Percentiles rank a stretch among this genome's conserved stretches.
Conservation (phyloP, 2,113 vertebrate species). For the Actenoides lindsayi region DNA sequence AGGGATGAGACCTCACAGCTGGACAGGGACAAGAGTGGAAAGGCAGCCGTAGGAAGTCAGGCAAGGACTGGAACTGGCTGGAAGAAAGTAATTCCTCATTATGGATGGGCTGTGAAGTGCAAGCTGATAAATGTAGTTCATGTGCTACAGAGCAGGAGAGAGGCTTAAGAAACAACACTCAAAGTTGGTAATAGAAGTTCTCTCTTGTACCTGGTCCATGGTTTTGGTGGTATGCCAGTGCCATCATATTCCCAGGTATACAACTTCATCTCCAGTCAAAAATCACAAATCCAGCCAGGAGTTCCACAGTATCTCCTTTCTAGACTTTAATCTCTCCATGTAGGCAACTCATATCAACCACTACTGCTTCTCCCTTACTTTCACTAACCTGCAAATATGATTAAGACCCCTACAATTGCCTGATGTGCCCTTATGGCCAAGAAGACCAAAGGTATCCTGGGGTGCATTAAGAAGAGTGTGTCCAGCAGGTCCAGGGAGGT, state of each 20-base stretch:
- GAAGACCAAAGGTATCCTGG: no score
- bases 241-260: neutral
- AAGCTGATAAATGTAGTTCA: neutral
- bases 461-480: no score
- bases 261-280: neutral
- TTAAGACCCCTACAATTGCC: neutral
- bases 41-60: neutral
- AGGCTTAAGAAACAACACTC: neutral
- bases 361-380: neutral
- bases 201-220: neutral
- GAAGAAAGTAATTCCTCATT: neutral
- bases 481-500: no score
- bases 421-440: no score
- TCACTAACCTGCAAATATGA: neutral
- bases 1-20: slow-evolving; percentile 20
- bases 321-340: neutral
- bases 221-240: neutral
- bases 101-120: neutral
- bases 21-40: neutral
- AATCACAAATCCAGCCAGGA: neutral
- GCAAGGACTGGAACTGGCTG: neutral
- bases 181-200: neutral
- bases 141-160: neutral
- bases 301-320: neutral
- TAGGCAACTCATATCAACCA: rapidly evolving